Evolutionary conservation across 1,140 invertebrate genomes (phyloP), one percentile per base, ranked within the genome.

Genomic region (Musca vetustissima): DNA sequence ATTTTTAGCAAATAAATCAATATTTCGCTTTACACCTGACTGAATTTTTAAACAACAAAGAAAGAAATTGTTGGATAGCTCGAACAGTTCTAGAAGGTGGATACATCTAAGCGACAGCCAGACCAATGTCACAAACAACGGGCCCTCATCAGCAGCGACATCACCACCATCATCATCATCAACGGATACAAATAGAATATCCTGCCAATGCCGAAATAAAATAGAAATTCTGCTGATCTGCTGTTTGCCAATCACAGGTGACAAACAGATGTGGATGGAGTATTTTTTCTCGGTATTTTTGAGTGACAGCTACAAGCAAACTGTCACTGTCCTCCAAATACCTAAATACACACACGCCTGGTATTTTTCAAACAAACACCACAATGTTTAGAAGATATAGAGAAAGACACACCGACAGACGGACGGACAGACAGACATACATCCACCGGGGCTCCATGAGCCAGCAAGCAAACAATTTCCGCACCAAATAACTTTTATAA

Each of bases 401-500:
- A 57, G 22, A 28, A 24, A 57, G 2, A 28, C 25, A 61, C 14
- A n/a, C n/a, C n/a, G n/a, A n/a, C n/a, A n/a, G n/a, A n/a, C n/a
- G n/a, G n/a, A n/a, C n/a, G n/a, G n/a, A n/a, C n/a, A n/a, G n/a
- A n/a, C n/a, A n/a, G n/a, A n/a, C n/a, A n/a, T n/a, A n/a, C 17
- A 17, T 9, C 17, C 32, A 61, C 28, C 17, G n/a, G 28, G 19
- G 28, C n/a, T n/a, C n/a, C n/a, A n/a, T 61, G 49, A 19, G 57
- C 28, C 28, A 61, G 28, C 17, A 32, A 43, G 36, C 57, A 61
- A 61, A 61, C 57, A 61, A 61, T 61, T 61, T 61, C 57, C 57
- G 57, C 57, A 61, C 57, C 32, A 61, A 61, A 61, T 61, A 61
- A 61, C 57, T 61, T 61, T 61, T 61, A 61, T 61, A 61, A 61